Conservation (phyloP, 2,797 vertebrate species). For the Carcharodon carcharias region DNA sequence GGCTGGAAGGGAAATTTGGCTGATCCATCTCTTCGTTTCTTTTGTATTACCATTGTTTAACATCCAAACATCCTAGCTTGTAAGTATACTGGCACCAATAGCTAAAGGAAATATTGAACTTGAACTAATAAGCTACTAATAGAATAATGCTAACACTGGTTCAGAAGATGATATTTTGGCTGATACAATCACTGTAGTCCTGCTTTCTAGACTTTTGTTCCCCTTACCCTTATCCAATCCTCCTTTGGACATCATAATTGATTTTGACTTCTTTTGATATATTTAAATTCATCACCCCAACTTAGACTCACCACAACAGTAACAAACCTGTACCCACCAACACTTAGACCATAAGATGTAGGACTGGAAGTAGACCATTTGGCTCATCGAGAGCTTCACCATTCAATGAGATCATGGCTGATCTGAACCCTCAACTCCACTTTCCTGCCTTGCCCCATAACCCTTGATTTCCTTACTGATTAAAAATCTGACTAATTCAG, state of each 20-base stretch:
- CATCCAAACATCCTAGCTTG: background rate
- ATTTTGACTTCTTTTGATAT: no score
- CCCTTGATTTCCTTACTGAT: no score
- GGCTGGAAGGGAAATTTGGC: background rate
- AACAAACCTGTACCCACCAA: background rate
- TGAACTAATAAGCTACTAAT: background rate
- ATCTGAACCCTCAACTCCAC: no score
- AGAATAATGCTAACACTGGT: no score
- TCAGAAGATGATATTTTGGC: no score
- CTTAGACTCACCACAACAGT: background rate
- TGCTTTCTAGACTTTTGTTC: background rate
- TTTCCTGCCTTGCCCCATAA: no score
- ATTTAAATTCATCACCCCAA: no score
- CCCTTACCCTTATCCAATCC: background rate
- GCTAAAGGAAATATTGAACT: background rate
- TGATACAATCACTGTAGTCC: background rate
- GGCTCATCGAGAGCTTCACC: no score
- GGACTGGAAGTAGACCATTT: no score
- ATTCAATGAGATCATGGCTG: no score
- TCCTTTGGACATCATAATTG: background rate
- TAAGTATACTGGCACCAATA: background rate
- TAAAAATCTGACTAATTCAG: no score
- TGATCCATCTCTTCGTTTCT: background rate
- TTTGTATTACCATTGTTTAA: background rate
- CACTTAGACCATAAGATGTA: no score